Base-by-base conservation (phyloP, 2,797 vertebrate species). In the Etheostoma nigrum region DNA sequence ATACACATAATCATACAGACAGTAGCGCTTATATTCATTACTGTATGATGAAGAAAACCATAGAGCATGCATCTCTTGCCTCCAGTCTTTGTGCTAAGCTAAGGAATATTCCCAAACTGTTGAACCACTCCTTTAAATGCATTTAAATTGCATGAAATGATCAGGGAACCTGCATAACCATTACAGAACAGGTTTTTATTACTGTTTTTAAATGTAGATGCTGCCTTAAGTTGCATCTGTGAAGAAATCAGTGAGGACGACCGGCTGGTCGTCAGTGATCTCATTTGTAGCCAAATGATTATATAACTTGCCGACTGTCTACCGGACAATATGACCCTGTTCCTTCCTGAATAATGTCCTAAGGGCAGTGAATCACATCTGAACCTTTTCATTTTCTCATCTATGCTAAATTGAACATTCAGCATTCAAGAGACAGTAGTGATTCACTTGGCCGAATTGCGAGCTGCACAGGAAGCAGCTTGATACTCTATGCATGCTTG, bases 21-120 rank as follows among this genome's bases (percentile, higher is more conserved):
- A 68, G 36, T 47, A 74, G 74, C 25, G 68, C 30, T 64, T 53
- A 68, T 45, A 72, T 72, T 49, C 78, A 40, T 57, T 67, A 83
- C 60, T 74, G 44, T 58, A 77, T 63, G 36, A 75, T 68, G 61
- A 70, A 72, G 70, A 73, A 81, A 86, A 81, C 30, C 60, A 65
- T 1, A 82, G 36, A 47, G 44, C 74, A 88, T 85, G 82, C 78
- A 83, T 68, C 6, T 47, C 52, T 19, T 4, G 1, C 48, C 33
- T 36, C 11, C 30, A 15, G 4, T n/a, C 44, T 48, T 44, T 40
- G 19, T 59, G 45, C 57, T 60, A 42, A 52, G 27, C 53, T 51
- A 52, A 44, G 4, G 13, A 14, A 44, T 8, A 44, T 36, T 36
- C 36, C 36, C 36, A 36, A 36, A 36, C 11, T 11, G 36, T 40